Evolutionary conservation across 1,140 invertebrate species (phyloP), one percentile per base, ranked within the genome.

Genomic region (Oscheius sp.): DNA sequence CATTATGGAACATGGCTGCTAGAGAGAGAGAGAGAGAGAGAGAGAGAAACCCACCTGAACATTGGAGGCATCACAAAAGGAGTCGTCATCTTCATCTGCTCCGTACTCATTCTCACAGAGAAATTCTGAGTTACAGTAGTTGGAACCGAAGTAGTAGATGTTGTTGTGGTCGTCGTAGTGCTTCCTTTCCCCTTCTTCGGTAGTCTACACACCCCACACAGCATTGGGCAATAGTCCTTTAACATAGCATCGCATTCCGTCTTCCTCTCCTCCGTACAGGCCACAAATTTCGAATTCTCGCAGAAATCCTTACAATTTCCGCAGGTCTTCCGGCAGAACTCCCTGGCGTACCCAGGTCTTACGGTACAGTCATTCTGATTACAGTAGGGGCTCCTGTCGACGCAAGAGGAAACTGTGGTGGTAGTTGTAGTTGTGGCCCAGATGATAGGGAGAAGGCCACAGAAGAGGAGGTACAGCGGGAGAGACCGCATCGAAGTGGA

Each of bases 301-400:
- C 73, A 74, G 23, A 69, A 68, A 0, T 67, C 42, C 15, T 36
- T 29, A 69, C 73, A 74, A 29, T 74, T 69, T 36, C 66, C 65
- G 67, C 73, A 74, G 4, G 73, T 74, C 42, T 74, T 74, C 20
- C 36, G 58, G 46, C 73, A 74, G n/a, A 62, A 74, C n/a, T 68
- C 66, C 66, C 67, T 74, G 4, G 73, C 66, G 32, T 74, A 74
- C 31, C 73, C 73, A 28, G 73, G 73, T 3, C 73, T 32, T 15
- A 67, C 66, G 29, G 28, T 28, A 38, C 73, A 74, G 45, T 74
- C 73, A 66, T 74, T 74, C 31, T 59, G 66, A 63, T 74, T 74
- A 58, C 73, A 74, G 26, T 74, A 74, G 2, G 73, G 73, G 69
- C 66, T 69, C 31, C 67, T 65, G 59, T 74, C 73, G 34, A 58